phyloP scores from a whole-genome alignment of 2,888 invertebrate species.

The Lamproptera curius region DNA sequence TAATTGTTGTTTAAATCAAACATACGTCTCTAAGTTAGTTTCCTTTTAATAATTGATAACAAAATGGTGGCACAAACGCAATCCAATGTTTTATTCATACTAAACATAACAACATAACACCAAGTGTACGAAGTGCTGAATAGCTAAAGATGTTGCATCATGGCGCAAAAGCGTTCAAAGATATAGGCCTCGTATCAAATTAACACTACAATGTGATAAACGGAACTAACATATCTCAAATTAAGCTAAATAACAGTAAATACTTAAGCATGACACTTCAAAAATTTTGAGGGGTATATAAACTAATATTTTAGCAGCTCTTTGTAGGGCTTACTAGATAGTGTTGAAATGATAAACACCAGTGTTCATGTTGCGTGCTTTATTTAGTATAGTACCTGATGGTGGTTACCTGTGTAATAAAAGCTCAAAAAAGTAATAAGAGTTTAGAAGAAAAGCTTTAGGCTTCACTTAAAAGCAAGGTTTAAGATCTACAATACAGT shows the following conservation, averaged over 20 bases:
- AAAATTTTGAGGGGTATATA: background rate
- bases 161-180: conserved; percentile 24
- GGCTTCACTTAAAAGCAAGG: background rate
- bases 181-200: conserved; percentile 24
- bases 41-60: background rate
- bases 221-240: background rate
- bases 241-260: background rate
- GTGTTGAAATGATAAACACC: background rate
- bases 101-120: conserved; percentile 1
- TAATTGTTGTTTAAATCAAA: too few relatives aligned
- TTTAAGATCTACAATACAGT: too few relatives aligned
- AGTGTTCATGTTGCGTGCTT: background rate
- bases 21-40: background rate
- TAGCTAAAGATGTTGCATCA: conserved; percentile 22
- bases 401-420: background rate
- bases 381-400: background rate
- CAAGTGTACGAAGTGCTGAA: conserved; percentile 9
- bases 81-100: background rate
- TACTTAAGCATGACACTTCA: background rate
- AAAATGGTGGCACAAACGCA: too few relatives aligned
- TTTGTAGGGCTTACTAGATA: too few relatives aligned
- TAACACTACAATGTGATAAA: conserved; percentile 18
- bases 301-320: too few relatives aligned
- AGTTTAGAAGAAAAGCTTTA: background rate
- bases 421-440: background rate